phyloP scores from a whole-genome alignment of 92 coral and sea anemone species.

The Paragorgia papillata region DNA sequence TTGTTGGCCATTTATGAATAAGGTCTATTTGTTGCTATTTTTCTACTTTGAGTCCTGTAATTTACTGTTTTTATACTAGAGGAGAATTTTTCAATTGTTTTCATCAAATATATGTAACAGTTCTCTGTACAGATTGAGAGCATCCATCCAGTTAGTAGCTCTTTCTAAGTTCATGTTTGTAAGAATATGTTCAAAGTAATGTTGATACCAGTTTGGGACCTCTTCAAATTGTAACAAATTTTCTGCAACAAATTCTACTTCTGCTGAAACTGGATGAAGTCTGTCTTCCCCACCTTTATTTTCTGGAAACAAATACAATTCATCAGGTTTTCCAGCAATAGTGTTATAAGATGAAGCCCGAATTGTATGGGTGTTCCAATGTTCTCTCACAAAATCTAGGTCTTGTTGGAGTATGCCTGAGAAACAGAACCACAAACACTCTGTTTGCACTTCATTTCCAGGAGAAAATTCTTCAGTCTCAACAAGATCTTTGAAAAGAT shows the following conservation, averaged over 20 bases:
- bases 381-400: neutral
- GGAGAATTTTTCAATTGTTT: conserved; percentile 3
- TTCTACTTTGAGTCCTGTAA: too few relatives aligned
- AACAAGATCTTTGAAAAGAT: conserved; percentile 24
- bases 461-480: conserved; percentile 29
- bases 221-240: conserved; percentile 7
- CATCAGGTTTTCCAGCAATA: too few relatives aligned
- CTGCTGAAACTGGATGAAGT: conserved; percentile 24
- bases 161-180: conserved; percentile 6
- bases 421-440: neutral
- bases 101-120: conserved; percentile 5
- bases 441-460: conserved; percentile 9
- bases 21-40: too few relatives aligned
- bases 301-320: conserved; percentile 22
- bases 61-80: too few relatives aligned
- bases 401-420: neutral
- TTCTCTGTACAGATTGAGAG: conserved; percentile 1
- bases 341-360: conserved; percentile 16
- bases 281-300: conserved; percentile 26
- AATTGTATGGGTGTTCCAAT: conserved; percentile 8
- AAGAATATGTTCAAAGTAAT: neutral
- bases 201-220: conserved; percentile 6
- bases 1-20: too few relatives aligned
- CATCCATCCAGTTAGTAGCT: conserved; percentile 2
- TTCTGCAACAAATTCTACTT: conserved; percentile 16